Evolutionary conservation across 1,140 invertebrate genomes (phyloP).

Genomic region (Zaprionus ghesquierei): DNA sequence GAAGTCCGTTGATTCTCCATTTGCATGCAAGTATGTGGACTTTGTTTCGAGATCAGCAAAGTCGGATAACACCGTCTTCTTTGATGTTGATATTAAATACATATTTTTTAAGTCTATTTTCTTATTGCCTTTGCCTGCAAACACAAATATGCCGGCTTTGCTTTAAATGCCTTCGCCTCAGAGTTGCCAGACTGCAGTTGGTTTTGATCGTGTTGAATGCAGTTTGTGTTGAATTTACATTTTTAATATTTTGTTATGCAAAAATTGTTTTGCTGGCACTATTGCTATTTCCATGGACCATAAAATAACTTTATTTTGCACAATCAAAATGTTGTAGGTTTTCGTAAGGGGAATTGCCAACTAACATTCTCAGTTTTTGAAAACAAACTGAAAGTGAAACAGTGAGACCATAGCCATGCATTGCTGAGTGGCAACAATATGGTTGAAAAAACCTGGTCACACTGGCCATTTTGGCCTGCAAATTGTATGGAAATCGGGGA

Average conservation of each 20-base stretch:
- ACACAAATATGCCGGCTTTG: slow-evolving; percentile 19
- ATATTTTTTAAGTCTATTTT: slow-evolving; percentile 33
- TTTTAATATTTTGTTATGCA: neutral
- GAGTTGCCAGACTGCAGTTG: neutral
- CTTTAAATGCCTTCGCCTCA: neutral
- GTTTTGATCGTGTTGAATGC: neutral
- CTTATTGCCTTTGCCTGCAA: neutral
- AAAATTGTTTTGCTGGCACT: no score
- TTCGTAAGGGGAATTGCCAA: no score
- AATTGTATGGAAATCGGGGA: no score
- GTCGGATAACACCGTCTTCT: slow-evolving; percentile 70
- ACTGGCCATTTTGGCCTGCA: no score
- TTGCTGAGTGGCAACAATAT: no score
- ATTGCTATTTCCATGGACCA: no score
- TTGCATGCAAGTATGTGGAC: slow-evolving; percentile 60
- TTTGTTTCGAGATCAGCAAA: slow-evolving; percentile 75
- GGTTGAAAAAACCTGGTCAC: no score
- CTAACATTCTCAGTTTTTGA: no score
- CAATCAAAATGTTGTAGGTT: no score
- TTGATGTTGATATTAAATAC: slow-evolving; percentile 74
- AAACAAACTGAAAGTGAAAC: no score
- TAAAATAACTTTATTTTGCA: no score
- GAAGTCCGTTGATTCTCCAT: slow-evolving; percentile 69
- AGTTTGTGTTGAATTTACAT: neutral
- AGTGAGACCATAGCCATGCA: no score